Percentiles rank a stretch among this genome's conserved stretches.
phyloP scores from a whole-genome alignment of 2,888 invertebrate species.

The Microplitis deprimator region DNA sequence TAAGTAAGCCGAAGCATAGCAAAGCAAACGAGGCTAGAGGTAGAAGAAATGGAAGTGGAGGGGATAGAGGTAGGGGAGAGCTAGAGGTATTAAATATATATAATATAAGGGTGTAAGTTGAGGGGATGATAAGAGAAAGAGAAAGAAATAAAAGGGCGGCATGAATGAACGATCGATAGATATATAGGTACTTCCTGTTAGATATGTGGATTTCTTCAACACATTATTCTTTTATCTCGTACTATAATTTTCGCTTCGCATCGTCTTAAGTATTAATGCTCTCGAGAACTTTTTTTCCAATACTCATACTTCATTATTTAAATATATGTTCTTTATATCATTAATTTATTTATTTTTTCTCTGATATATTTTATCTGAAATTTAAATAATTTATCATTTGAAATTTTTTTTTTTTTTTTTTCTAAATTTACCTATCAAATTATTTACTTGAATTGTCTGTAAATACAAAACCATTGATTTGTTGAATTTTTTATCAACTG shows the following conservation, averaged over 20 bases:
- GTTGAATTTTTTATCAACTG: too few relatives aligned
- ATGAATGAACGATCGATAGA: conserved; percentile 71
- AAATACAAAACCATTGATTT: too few relatives aligned
- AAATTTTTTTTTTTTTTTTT: too few relatives aligned
- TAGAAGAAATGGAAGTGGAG: conserved; percentile 23
- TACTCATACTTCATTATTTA: background rate
- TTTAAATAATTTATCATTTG: too few relatives aligned
- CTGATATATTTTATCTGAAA: too few relatives aligned
- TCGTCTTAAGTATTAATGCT: background rate
- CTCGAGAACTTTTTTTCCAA: background rate
- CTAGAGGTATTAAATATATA: conserved; percentile 47
- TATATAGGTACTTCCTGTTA: conserved; percentile 61
- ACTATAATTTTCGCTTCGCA: conserved; percentile 17
- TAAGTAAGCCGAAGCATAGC: conserved; percentile 41
- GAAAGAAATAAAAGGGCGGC: conserved; percentile 55
- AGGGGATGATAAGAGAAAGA: conserved; percentile 49
- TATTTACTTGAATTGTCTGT: too few relatives aligned
- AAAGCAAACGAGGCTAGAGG: background rate
- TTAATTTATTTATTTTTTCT: too few relatives aligned
- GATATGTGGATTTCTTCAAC: conserved; percentile 40
- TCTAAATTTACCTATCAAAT: too few relatives aligned
- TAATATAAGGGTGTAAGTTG: conserved; percentile 50
- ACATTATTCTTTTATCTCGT: conserved; percentile 8
- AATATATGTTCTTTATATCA: background rate
- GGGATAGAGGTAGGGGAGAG: conserved; percentile 27